Conservation (phyloP, 2,797 vertebrate genomes). For the Sciurus carolinensis region DNA sequence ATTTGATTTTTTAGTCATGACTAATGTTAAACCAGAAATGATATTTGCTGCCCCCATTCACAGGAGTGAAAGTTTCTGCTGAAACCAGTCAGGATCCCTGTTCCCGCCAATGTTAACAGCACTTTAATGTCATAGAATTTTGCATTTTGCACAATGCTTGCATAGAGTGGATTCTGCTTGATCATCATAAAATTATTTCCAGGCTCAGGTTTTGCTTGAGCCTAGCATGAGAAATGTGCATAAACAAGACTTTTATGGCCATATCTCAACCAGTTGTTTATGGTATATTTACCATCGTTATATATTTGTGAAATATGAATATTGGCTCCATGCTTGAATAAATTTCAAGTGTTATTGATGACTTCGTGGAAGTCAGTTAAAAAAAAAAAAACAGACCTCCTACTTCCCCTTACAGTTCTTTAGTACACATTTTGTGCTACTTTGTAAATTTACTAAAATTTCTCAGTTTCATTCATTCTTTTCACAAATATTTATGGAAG, state of each 20-base stretch:
- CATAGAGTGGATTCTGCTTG: not conserved
- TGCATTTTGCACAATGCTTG: not conserved
- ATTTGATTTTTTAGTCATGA: constrained; percentile 51
- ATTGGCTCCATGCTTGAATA: constrained; percentile 39
- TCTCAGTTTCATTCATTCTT: not conserved
- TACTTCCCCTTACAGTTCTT: not conserved
- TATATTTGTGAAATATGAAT: constrained; percentile 2
- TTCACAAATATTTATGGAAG: not conserved
- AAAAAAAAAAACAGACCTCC: constrained; percentile 37
- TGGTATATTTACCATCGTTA: not conserved
- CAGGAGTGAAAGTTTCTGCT: not conserved
- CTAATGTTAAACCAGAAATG: not conserved
- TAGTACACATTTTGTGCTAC: not conserved
- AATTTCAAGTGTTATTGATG: not conserved
- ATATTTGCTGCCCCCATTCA: not conserved
- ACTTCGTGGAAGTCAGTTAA: not conserved
- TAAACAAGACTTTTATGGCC: not conserved
- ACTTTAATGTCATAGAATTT: not conserved
- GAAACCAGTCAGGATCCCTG: not conserved
- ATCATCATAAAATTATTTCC: constrained; percentile 39
- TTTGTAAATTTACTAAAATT: constrained; percentile 9
- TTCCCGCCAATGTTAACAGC: not conserved
- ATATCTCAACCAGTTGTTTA: not conserved
- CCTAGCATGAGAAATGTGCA: not conserved
- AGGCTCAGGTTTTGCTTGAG: constrained; percentile 15